Percentiles rank a stretch among this genome's conserved stretches.
Evolutionary conservation across 2,113 vertebrate genomes (phyloP).

Genomic region (Phalacrocorax brasilianus): DNA sequence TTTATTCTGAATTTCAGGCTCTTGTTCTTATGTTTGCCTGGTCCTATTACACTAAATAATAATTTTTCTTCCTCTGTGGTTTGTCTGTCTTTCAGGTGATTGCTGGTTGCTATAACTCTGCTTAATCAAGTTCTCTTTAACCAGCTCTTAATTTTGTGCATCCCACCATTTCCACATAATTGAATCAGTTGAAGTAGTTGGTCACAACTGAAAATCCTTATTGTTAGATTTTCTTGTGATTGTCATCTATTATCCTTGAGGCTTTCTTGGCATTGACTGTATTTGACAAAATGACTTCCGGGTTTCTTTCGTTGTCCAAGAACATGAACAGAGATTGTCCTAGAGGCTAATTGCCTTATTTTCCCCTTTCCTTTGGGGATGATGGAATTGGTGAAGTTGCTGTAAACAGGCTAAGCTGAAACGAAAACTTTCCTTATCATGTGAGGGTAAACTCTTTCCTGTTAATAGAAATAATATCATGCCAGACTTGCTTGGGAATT

Average conservation of each 20-base stretch:
- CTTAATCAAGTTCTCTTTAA: constrained; percentile 29
- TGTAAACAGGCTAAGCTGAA: neutral
- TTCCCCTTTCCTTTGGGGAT: neutral
- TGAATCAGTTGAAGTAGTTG: neutral
- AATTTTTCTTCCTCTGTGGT: neutral
- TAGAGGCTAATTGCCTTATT: constrained; percentile 6
- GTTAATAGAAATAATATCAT: neutral
- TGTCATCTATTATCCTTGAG: constrained; percentile 26
- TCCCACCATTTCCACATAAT: neutral
- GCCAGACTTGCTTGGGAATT: neutral
- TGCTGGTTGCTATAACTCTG: neutral
- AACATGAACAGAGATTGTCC: neutral
- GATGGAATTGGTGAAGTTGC: neutral
- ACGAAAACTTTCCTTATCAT: neutral
- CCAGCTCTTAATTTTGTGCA: constrained; percentile 23
- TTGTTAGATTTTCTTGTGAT: constrained; percentile 8
- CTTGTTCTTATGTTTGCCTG: neutral
- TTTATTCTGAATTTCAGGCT: neutral
- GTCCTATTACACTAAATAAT: neutral
- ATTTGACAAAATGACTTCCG: neutral
- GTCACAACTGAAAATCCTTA: constrained; percentile 28
- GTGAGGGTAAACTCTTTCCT: neutral
- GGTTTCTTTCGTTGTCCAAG: constrained; percentile 10
- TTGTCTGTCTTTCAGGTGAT: constrained; percentile 30
- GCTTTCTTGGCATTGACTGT: neutral